phyloP scores from a whole-genome alignment of 2,888 invertebrate genomes.

The Villa cingulata region DNA sequence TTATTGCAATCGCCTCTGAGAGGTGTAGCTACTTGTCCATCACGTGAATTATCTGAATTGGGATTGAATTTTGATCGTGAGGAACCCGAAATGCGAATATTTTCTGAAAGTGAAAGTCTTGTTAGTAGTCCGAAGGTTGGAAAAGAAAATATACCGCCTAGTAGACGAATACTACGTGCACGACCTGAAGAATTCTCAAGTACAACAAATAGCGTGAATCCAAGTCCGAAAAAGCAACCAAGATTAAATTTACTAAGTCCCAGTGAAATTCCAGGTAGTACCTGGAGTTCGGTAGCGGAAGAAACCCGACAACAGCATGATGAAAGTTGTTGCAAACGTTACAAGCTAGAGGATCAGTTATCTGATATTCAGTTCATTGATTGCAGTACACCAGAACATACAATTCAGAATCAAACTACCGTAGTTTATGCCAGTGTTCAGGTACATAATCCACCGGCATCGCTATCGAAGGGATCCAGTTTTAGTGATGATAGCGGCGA shows the following conservation, averaged over 20 bases:
- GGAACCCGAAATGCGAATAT: constrained; percentile 73
- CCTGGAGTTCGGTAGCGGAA: constrained; percentile 10
- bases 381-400: constrained; percentile 58
- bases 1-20: constrained; percentile 36
- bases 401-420: constrained; percentile 24
- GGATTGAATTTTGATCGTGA: constrained; percentile 71
- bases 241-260: constrained; percentile 38
- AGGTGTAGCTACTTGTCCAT: constrained; percentile 29
- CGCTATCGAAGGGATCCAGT: constrained; percentile 13
- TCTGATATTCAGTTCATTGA: constrained; percentile 71
- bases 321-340: constrained; percentile 46
- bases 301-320: constrained; percentile 24
- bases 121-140: constrained; percentile 44
- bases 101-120: constrained; percentile 71
- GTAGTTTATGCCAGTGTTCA: constrained; percentile 31
- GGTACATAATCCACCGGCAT: constrained; percentile 32
- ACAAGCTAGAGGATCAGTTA: constrained; percentile 62
- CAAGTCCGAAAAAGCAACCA: constrained; percentile 48
- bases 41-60: constrained; percentile 67
- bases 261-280: constrained; percentile 2
- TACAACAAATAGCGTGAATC: constrained; percentile 42
- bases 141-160: constrained; percentile 37
- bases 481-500: constrained; percentile 6
- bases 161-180: constrained; percentile 40
- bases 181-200: constrained; percentile 43